Evolutionary conservation across 2,797 vertebrate species (phyloP).

Genomic region (Heliangelus exortis): DNA sequence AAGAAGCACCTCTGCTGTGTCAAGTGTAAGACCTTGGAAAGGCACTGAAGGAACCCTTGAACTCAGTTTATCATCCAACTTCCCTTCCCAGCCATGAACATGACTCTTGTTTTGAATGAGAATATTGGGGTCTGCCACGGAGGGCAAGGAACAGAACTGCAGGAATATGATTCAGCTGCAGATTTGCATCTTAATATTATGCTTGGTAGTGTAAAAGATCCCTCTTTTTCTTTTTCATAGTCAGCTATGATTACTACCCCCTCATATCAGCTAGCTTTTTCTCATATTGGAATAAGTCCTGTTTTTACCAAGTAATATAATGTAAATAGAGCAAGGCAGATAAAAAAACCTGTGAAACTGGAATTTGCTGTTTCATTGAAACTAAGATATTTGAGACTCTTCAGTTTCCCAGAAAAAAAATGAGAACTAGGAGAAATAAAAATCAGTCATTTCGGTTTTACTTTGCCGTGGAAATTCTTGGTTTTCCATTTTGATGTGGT

Average conservation of each 20-base stretch:
- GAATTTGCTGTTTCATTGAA: background rate
- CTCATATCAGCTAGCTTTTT: background rate
- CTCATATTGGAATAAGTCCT: background rate
- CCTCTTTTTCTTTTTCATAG: background rate
- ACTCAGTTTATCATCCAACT: background rate
- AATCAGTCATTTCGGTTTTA: background rate
- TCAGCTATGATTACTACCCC: background rate
- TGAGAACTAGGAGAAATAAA: background rate
- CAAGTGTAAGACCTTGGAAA: background rate
- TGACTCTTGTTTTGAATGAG: background rate
- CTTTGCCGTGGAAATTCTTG: background rate
- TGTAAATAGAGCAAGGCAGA: background rate
- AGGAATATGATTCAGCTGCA: background rate
- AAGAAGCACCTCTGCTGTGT: background rate
- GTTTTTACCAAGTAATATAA: background rate
- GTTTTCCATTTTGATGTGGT: background rate
- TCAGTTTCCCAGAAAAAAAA: background rate
- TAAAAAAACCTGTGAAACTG: background rate
- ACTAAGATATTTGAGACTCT: background rate
- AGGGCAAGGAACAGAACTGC: background rate
- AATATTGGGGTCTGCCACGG: background rate
- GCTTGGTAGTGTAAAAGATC: background rate
- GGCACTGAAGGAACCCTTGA: background rate
- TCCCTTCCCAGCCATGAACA: background rate
- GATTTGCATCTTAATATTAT: background rate